phyloP scores from a whole-genome alignment of 2,888 invertebrate genomes.

The Thumatha senex region DNA sequence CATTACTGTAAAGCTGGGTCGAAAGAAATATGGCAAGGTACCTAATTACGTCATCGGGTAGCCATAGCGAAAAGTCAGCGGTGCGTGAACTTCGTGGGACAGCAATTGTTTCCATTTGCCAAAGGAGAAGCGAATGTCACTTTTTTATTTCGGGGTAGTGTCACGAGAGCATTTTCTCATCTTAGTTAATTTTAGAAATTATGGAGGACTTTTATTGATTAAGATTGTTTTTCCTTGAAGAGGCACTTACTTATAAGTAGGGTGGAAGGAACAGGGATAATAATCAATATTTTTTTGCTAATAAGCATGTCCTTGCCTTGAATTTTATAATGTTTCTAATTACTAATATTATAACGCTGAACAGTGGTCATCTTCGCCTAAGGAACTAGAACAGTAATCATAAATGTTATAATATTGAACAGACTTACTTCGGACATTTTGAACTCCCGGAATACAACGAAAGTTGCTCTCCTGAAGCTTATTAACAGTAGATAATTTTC shows the following conservation, averaged over 20 bases:
- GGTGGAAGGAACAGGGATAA: slow-evolving; percentile 9
- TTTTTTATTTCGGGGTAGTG: slow-evolving; percentile 48
- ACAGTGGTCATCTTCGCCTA: too few relatives aligned
- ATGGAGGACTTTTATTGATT: slow-evolving; percentile 43
- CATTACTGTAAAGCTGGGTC: slow-evolving; percentile 28
- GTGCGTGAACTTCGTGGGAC: slow-evolving; percentile 39
- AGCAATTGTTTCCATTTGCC: slow-evolving; percentile 39
- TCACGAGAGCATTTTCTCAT: slow-evolving; percentile 38
- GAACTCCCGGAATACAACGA: too few relatives aligned
- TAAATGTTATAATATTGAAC: too few relatives aligned
- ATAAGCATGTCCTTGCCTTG: too few relatives aligned
- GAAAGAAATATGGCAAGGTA: slow-evolving; percentile 35
- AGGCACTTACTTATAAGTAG: slow-evolving; percentile 24
- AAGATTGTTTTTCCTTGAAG: slow-evolving; percentile 32
- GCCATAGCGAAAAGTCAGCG: slow-evolving; percentile 38
- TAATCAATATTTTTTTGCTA: neutral
- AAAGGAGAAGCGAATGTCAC: slow-evolving; percentile 35
- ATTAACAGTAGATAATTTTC: too few relatives aligned
- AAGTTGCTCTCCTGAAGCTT: too few relatives aligned
- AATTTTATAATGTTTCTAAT: too few relatives aligned
- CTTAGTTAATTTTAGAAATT: slow-evolving; percentile 29
- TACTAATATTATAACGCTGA: too few relatives aligned
- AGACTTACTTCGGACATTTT: too few relatives aligned
- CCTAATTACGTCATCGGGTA: slow-evolving; percentile 42
- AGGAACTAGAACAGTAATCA: too few relatives aligned